These are phyloP conservation scores for Campylomormyrus tamandua DNA, from an alignment of 2,113 vertebrate genomes.

Conservation along the genomic window DNA sequence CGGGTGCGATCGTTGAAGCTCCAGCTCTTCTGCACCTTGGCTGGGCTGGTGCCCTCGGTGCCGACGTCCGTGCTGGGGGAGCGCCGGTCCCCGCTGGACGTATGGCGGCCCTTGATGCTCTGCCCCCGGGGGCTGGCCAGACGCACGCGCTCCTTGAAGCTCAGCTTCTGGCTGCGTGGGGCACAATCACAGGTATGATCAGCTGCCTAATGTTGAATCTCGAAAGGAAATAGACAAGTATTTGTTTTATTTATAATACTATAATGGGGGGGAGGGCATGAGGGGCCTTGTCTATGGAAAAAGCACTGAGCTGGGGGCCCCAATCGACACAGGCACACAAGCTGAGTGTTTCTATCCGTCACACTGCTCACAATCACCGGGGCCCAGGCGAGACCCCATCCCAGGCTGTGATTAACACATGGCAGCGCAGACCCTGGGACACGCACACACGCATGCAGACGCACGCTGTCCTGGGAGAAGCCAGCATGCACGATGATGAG, in stretches of 20 bases:
- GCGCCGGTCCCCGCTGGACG: slow-evolving; percentile 1
- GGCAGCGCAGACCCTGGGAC: too few species aligned
- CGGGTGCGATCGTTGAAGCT: slow-evolving; percentile 96
- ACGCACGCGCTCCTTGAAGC: slow-evolving; percentile 95
- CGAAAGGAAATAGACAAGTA: slow-evolving; percentile 3
- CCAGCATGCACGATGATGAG: neutral
- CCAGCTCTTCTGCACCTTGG: slow-evolving; percentile 99
- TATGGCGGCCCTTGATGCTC: slow-evolving; percentile 62
- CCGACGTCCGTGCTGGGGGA: slow-evolving; percentile 48
- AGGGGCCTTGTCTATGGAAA: neutral
- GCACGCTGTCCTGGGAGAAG: neutral
- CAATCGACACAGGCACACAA: neutral
- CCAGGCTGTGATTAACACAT: neutral
- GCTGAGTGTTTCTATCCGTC: neutral
- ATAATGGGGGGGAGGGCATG: neutral
- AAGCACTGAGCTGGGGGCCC: neutral
- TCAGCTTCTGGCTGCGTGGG: slow-evolving; percentile 85
- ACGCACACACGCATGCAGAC: neutral
- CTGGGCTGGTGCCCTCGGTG: slow-evolving; percentile 73
- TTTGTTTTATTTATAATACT: neutral
- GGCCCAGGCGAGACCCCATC: neutral
- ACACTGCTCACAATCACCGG: neutral
- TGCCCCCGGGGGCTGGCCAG: slow-evolving; percentile 98
- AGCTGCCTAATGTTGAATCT: slow-evolving; percentile 34
- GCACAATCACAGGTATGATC: slow-evolving; percentile 25